Evolutionary conservation across 2,113 vertebrate genomes (phyloP).

Genomic region (Oxyura jamaicensis): DNA sequence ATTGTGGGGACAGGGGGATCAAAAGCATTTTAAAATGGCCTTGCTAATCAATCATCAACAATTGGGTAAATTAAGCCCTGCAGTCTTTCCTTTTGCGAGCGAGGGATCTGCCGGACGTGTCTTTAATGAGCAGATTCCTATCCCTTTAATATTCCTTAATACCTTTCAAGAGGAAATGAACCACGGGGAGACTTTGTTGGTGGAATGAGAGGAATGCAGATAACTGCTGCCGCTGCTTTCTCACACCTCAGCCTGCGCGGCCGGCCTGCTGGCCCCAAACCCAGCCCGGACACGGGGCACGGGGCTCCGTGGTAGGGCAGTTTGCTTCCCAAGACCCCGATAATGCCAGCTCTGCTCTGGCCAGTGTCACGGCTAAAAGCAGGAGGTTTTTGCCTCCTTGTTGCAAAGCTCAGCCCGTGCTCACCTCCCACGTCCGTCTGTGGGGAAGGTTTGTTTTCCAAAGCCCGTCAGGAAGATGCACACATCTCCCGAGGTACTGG

Average conservation of each 20-base stretch:
- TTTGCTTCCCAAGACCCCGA: slow-evolving; percentile 20
- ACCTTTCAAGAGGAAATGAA: slow-evolving; percentile 68
- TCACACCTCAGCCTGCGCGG: not conserved
- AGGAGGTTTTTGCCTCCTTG: not conserved
- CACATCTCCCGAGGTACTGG: not conserved
- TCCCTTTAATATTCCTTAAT: slow-evolving; percentile 66
- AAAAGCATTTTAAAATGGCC: slow-evolving; percentile 56
- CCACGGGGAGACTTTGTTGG: slow-evolving; percentile 22
- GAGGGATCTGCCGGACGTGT: not conserved
- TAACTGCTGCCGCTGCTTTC: slow-evolving; percentile 44
- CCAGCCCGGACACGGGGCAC: not conserved
- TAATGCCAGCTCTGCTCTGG: not conserved
- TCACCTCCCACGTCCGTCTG: not conserved
- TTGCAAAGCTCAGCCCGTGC: not conserved
- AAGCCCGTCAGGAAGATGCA: not conserved
- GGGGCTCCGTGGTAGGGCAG: not conserved
- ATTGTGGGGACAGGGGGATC: slow-evolving; percentile 25
- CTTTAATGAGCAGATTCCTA: slow-evolving; percentile 69
- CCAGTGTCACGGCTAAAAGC: not conserved
- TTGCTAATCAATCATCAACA: slow-evolving; percentile 59
- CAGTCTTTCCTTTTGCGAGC: slow-evolving; percentile 2
- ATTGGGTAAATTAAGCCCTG: slow-evolving; percentile 57
- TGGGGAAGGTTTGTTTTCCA: not conserved
- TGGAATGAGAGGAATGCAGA: slow-evolving; percentile 70
- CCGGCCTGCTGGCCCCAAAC: not conserved